These are phyloP conservation scores for Amphipyra berbera DNA, from an alignment of 2,888 invertebrate genomes.

Conservation along the genomic window DNA sequence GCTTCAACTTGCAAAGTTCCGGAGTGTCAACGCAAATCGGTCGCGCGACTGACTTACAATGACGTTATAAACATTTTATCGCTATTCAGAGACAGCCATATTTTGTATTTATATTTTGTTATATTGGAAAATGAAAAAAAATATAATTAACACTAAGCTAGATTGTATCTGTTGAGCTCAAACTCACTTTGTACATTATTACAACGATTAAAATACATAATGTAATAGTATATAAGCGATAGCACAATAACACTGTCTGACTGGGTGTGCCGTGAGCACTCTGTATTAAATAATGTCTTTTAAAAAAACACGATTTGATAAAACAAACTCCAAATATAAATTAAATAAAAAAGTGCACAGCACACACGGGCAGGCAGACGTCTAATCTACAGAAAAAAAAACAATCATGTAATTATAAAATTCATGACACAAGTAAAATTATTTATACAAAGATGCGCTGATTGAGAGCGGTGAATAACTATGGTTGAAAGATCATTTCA, in stretches of 20 bases:
- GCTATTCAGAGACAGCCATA: constrained; percentile 76
- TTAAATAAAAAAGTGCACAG: constrained; percentile 61
- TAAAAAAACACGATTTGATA: constrained; percentile 64
- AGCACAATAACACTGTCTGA: constrained; percentile 70
- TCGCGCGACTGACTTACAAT: constrained; percentile 51
- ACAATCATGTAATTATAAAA: constrained; percentile 63
- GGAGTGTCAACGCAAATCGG: constrained; percentile 53
- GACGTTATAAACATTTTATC: constrained; percentile 71
- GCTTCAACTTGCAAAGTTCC: constrained; percentile 24
- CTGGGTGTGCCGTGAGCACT: constrained; percentile 57
- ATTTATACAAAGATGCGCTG: constrained; percentile 67
- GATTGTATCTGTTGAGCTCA: constrained; percentile 85
- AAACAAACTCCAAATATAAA: constrained; percentile 64
- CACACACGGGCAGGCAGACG: constrained; percentile 61
- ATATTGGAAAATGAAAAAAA: constrained; percentile 62
- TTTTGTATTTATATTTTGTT: constrained; percentile 65
- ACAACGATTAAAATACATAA: constrained; percentile 82
- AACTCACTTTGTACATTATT: constrained; percentile 89
- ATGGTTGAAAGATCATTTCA: constrained; percentile 53
- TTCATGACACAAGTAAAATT: constrained; percentile 67
- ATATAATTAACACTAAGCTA: constrained; percentile 81
- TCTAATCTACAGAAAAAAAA: constrained; percentile 73
- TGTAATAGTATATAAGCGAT: constrained; percentile 77
- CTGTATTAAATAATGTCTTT: constrained; percentile 72
- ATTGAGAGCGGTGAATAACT: constrained; percentile 63